These are phyloP conservation scores for Oconnorella tubifera DNA, from an alignment of 2,888 invertebrate genomes.

Conservation along the genomic window DNA sequence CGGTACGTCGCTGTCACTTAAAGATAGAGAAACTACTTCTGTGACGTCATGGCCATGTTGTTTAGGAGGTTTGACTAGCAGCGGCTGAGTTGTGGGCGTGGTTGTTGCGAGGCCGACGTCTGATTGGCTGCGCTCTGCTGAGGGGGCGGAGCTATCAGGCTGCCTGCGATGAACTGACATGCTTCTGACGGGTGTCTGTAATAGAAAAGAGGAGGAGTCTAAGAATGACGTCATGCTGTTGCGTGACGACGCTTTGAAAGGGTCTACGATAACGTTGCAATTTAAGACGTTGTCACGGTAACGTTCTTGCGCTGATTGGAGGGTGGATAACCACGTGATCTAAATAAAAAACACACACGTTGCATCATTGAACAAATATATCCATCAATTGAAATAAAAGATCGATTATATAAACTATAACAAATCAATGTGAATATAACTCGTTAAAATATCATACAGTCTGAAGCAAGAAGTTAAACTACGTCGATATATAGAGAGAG, in stretches of 20 bases:
- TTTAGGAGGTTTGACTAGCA: background rate
- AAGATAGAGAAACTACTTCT: background rate
- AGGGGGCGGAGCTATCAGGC: background rate
- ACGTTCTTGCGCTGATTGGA: slow-evolving; percentile 59
- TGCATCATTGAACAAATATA: background rate
- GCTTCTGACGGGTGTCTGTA: background rate
- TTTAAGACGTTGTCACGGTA: slow-evolving; percentile 41
- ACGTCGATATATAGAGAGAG: too few relatives aligned
- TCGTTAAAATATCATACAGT: too few relatives aligned
- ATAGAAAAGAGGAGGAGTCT: slow-evolving; percentile 3
- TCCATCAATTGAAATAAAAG: background rate
- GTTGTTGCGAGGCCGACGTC: slow-evolving; percentile 5
- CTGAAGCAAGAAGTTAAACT: too few relatives aligned
- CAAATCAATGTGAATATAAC: too few relatives aligned
- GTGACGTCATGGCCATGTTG: background rate
- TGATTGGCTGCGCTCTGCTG: slow-evolving; percentile 3
- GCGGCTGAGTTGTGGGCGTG: background rate
- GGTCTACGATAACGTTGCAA: background rate
- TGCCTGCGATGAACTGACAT: background rate
- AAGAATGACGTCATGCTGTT: slow-evolving; percentile 8
- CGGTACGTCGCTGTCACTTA: background rate
- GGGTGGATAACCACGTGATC: slow-evolving; percentile 59
- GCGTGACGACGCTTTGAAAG: background rate
- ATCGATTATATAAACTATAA: too few relatives aligned
- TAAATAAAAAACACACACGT: slow-evolving; percentile 42